phyloP scores from a whole-genome alignment of 2,797 vertebrate species.

The Chaetodon trifasciatus region DNA sequence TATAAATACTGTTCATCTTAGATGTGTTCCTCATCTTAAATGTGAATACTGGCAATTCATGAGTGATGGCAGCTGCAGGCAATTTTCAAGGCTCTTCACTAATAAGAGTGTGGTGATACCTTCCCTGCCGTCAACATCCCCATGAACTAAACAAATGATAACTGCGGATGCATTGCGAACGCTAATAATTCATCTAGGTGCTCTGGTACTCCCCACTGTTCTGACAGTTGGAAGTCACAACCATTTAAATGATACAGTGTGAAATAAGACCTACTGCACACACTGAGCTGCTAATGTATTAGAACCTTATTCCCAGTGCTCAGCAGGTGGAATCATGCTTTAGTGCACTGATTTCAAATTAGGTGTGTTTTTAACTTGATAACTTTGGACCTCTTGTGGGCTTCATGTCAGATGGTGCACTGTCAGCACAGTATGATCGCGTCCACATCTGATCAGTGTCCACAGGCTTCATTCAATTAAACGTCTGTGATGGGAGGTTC shows the following conservation, averaged over 20 bases:
- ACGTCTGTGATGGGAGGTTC: constrained; percentile 23
- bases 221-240: constrained; percentile 46
- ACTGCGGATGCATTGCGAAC: constrained; percentile 16
- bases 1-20: background rate
- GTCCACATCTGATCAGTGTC: constrained; percentile 21
- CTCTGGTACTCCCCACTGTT: constrained; percentile 11
- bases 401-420: constrained; percentile 4
- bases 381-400: constrained; percentile 31
- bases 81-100: constrained; percentile 41
- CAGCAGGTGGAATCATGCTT: constrained; percentile 14
- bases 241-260: constrained; percentile 46
- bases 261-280: constrained; percentile 35
- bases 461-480: constrained; percentile 37
- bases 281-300: constrained; percentile 18
- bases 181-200: constrained; percentile 53
- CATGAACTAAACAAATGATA: constrained; percentile 52
- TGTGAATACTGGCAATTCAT: background rate
- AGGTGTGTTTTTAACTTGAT: constrained; percentile 35
- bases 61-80: constrained; percentile 37
- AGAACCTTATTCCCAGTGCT: constrained; percentile 21
- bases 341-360: constrained; percentile 31
- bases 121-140: constrained; percentile 16
- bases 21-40: background rate
- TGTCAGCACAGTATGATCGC: constrained; percentile 10
- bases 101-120: constrained; percentile 22